Percentiles rank a stretch among this genome's conserved stretches.
phyloP scores from a whole-genome alignment of 1,140 invertebrate species.

The Drosophila mojavensis region DNA sequence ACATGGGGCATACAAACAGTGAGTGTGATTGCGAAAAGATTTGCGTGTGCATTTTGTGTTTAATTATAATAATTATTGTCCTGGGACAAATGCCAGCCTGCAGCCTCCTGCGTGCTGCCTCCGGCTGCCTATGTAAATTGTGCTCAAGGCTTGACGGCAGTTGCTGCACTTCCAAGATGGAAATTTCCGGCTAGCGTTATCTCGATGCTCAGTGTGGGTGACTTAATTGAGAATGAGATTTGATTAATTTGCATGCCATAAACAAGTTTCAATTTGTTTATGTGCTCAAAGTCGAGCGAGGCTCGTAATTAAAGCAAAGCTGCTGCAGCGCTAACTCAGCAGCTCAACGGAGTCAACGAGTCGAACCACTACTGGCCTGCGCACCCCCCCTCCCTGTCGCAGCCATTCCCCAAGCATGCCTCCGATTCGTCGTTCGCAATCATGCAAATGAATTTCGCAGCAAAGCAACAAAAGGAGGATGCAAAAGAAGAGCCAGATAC shows the following conservation, averaged over 20 bases:
- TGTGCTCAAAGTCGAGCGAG: conserved; percentile 65
- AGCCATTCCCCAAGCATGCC: not conserved
- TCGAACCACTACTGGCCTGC: not conserved
- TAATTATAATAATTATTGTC: conserved; percentile 47
- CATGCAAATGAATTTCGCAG: conserved; percentile 34
- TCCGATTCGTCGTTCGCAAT: not conserved
- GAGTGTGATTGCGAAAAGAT: conserved; percentile 10
- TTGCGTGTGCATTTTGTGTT: conserved; percentile 24
- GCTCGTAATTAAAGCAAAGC: conserved; percentile 76
- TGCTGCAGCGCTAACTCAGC: conserved; percentile 54
- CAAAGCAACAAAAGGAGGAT: conserved; percentile 6
- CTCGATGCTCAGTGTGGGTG: conserved; percentile 1
- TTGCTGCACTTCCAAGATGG: conserved; percentile 16
- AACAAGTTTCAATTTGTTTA: conserved; percentile 81
- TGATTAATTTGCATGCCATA: conserved; percentile 81
- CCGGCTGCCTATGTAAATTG: not conserved
- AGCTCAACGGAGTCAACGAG: conserved; percentile 1
- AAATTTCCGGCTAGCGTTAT: conserved; percentile 22
- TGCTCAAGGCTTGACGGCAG: conserved; percentile 3
- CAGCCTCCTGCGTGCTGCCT: too few species aligned
- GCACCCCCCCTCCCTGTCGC: not conserved
- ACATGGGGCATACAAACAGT: not conserved
- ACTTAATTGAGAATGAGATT: conserved; percentile 78
- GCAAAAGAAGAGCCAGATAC: not conserved
- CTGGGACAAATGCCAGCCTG: conserved; percentile 12